These are phyloP conservation scores for Danionella cerebrum DNA, from an alignment of 2,113 vertebrate species.

Conservation along the genomic window DNA sequence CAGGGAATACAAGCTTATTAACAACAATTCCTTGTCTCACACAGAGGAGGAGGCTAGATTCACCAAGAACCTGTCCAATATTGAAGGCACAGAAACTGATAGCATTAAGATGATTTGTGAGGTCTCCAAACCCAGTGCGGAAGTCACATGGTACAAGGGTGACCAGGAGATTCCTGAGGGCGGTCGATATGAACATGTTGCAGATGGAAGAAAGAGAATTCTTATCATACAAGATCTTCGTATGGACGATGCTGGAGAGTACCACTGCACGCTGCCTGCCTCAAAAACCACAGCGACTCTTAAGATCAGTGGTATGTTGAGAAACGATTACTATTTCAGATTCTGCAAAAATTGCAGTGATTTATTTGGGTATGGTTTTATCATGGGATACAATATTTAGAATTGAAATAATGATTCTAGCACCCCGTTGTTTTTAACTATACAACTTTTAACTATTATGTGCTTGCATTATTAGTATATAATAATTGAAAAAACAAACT, in stretches of 20 bases:
- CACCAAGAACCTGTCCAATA: slow-evolving; percentile 88
- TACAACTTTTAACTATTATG: too few relatives aligned
- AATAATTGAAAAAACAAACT: too few relatives aligned
- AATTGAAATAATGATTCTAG: too few relatives aligned
- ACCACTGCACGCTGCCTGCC: slow-evolving; percentile 78
- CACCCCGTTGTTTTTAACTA: too few relatives aligned
- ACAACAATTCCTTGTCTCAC: slow-evolving; percentile 31
- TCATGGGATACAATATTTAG: too few relatives aligned
- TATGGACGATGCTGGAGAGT: slow-evolving; percentile 79
- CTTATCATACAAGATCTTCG: slow-evolving; percentile 79
- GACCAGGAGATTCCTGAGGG: slow-evolving; percentile 86
- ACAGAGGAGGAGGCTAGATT: slow-evolving; percentile 92
- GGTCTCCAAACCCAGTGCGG: slow-evolving; percentile 84
- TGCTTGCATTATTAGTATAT: too few relatives aligned
- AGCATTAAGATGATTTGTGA: slow-evolving; percentile 90
- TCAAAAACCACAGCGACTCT: slow-evolving; percentile 76
- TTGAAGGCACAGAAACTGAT: slow-evolving; percentile 90
- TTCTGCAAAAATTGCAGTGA: too few relatives aligned
- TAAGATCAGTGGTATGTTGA: slow-evolving; percentile 78
- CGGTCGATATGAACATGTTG: slow-evolving; percentile 82
- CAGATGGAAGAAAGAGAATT: slow-evolving; percentile 83
- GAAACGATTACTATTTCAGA: background rate
- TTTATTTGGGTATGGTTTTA: too few relatives aligned
- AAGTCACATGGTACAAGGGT: slow-evolving; percentile 87
- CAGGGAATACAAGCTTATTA: background rate